Base-by-base conservation (phyloP, 2,888 invertebrate genomes). In the Blastobasis adustella region DNA sequence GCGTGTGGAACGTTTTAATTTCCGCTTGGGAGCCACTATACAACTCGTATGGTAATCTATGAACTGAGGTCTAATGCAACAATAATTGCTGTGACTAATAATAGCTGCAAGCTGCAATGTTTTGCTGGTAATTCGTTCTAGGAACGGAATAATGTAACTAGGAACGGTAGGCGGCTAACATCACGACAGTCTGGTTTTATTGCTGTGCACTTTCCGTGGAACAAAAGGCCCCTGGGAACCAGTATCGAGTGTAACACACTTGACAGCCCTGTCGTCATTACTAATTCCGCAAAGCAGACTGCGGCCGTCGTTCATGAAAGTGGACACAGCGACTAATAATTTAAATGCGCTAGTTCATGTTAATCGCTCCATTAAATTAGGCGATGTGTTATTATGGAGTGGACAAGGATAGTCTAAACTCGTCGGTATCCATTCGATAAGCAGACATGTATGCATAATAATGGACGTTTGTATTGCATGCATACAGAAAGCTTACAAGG, bases 401-500 rank as follows among this genome's bases (percentile, higher is more conserved):
- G 41, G 43, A 36, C 51, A 51, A 54, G 54, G 51, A 54, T 54
- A 45, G 44, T 49, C 42, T 43, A 10, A 23, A 23, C 23, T 23
- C 23, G 23, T 23, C 23, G 23, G 23, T 23, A 23, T 23, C 23
- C 41, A 10, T 45, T 10, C 48, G 51, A 42, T 47, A 49, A 50
- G 40, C 4, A 41, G 46, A 53, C 47, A 46, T 43, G 45, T 47
- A 53, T 46, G 37, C 54, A 65, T 60, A 61, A 56, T 57, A 60
- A 59, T 54, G 53, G 62, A 62, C 67, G 67, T 69, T 71, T 67
- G 68, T 67, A 68, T 73, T 67, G 75, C 71, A 77, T 72, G 74
- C 79, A 77, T 72, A 73, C 79, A 79, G 73, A 79, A 76, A 76
- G 71, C 71, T 74, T 64, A 68, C 74, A 76, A 82, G 80, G 76